A percentile compares a stretch with the other conserved stretches of the same genome.
Conservation (phyloP, 2,888 invertebrate species). For the Heliconius cydno region DNA sequence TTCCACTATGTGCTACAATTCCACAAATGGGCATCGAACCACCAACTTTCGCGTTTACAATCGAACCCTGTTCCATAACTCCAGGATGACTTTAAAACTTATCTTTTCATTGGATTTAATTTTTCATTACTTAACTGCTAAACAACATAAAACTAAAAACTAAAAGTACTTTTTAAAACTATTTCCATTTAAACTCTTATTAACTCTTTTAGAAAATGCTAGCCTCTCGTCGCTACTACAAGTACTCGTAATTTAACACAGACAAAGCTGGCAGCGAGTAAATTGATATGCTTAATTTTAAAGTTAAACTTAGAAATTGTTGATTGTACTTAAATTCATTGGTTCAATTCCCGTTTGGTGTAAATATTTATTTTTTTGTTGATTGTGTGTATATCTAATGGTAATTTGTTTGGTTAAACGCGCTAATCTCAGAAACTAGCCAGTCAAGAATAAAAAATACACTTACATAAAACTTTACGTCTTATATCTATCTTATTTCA, state of each 20-base stretch:
- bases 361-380: background rate
- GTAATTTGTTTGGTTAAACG: too few relatives aligned
- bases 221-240: background rate
- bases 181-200: background rate
- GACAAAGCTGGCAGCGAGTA: constrained; percentile 6
- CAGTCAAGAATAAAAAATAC: background rate
- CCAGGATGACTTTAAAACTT: background rate
- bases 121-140: background rate
- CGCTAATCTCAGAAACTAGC: background rate
- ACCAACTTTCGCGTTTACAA: background rate
- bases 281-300: constrained; percentile 17
- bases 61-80: background rate
- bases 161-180: background rate
- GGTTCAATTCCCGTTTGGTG: background rate
- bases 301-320: background rate
- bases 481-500: background rate
- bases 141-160: background rate
- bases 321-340: background rate
- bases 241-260: constrained; percentile 23
- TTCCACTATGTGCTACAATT: background rate
- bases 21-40: background rate
- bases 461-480: background rate
- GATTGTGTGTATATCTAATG: background rate
- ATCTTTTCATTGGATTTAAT: background rate
- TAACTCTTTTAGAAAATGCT: constrained; percentile 4